These are phyloP conservation scores for Ochropleura leucogaster DNA, from an alignment of 2,888 invertebrate species.

Conservation along the genomic window DNA sequence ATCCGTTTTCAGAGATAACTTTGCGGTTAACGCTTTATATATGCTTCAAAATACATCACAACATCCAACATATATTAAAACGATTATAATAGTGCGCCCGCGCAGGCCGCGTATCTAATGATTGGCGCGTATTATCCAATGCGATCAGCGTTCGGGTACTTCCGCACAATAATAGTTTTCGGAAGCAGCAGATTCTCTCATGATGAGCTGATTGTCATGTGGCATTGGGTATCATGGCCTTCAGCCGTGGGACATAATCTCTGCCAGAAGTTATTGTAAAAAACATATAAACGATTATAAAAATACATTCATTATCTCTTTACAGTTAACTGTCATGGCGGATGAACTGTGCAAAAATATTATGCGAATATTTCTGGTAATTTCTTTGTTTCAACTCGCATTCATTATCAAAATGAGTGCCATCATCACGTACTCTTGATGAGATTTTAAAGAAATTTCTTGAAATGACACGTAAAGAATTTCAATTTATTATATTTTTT, in stretches of 20 bases:
- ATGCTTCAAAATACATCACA: conserved; percentile 2
- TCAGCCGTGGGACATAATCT: conserved; percentile 66
- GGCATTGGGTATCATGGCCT: conserved; percentile 71
- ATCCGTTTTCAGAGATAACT: conserved; percentile 31
- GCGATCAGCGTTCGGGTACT: conserved; percentile 48
- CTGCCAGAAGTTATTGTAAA: conserved; percentile 29
- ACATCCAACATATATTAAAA: conserved; percentile 8
- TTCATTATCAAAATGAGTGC: conserved; percentile 30
- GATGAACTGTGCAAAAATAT: conserved; percentile 25
- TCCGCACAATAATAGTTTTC: conserved; percentile 69
- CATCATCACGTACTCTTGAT: conserved; percentile 15
- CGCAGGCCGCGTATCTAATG: conserved; percentile 13
- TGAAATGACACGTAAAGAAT: neutral
- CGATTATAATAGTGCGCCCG: conserved; percentile 11
- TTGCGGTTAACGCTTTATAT: conserved; percentile 5
- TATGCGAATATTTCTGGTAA: conserved; percentile 26
- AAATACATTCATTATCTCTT: conserved; percentile 50
- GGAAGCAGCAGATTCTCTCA: conserved; percentile 69
- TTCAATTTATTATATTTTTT: conserved; percentile 2
- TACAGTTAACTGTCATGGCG: conserved; percentile 35
- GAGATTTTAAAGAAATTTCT: conserved; percentile 15
- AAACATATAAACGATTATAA: conserved; percentile 35
- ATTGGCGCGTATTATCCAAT: conserved; percentile 45
- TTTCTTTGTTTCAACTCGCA: conserved; percentile 28
- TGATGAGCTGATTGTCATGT: conserved; percentile 62